These are phyloP conservation scores for Brienomyrus longianalis DNA, from an alignment of 2,113 vertebrate species.

Conservation along the genomic window DNA sequence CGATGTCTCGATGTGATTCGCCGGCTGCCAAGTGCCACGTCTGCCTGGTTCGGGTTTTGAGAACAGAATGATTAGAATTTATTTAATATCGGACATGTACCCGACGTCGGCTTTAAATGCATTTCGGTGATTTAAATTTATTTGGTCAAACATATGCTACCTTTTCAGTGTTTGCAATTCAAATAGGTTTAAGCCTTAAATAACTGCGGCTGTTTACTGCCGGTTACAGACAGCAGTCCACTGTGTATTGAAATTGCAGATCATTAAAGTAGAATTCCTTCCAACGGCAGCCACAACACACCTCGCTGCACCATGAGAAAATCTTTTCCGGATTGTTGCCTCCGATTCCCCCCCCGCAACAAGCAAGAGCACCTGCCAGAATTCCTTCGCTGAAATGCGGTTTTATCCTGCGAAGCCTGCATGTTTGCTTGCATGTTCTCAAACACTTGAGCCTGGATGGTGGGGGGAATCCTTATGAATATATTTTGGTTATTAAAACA, in stretches of 20 bases:
- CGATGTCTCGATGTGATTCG: neutral
- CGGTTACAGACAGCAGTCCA: neutral
- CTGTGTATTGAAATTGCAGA: neutral
- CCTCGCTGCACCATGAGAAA: neutral
- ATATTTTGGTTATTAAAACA: slow-evolving; percentile 26
- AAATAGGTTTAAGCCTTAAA: neutral
- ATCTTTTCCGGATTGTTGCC: neutral
- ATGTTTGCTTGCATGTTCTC: neutral
- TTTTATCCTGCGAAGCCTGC: neutral
- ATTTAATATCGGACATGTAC: neutral
- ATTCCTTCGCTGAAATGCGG: neutral
- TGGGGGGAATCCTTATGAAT: neutral
- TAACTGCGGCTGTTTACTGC: neutral
- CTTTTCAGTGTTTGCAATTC: neutral
- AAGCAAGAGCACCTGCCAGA: neutral
- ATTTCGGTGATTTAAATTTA: neutral
- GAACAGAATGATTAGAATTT: neutral
- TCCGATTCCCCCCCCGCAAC: neutral
- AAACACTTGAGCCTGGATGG: neutral
- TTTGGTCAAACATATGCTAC: neutral
- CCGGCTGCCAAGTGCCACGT: neutral
- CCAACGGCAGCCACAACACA: neutral
- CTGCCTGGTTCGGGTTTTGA: neutral
- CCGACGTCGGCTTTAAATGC: neutral
- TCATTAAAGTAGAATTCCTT: neutral